These are phyloP conservation scores for Acrocephalus kingi DNA, from an alignment of 2,113 vertebrate genomes.

Conservation along the genomic window DNA sequence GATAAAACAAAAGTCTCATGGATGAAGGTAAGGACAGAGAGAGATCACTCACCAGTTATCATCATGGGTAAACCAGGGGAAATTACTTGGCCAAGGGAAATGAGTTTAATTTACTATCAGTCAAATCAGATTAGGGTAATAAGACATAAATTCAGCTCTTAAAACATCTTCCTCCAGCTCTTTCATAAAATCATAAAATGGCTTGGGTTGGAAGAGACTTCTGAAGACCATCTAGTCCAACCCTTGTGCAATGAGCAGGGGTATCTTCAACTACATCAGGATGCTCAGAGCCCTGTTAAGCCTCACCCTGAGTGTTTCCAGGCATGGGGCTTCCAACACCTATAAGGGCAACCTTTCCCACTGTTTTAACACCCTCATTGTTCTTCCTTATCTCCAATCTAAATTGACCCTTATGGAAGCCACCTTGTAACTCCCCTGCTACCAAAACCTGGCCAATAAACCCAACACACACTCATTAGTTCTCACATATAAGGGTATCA, in stretches of 20 bases:
- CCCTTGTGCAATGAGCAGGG: not conserved
- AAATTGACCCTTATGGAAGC: accelerated
- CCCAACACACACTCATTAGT: not conserved
- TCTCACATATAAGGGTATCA: not conserved
- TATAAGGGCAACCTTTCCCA: not conserved
- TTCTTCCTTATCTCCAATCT: not conserved
- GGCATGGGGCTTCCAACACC: not conserved
- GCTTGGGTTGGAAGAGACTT: not conserved
- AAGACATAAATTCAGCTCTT: not conserved
- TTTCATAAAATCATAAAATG: not conserved
- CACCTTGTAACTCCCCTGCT: not conserved
- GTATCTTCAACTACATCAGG: not conserved
- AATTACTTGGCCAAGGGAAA: not conserved
- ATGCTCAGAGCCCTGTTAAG: not conserved
- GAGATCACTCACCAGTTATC: not conserved
- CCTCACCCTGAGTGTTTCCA: not conserved
- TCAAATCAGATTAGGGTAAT: not conserved
- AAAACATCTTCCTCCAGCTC: not conserved
- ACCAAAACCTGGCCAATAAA: not conserved
- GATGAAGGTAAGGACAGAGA: not conserved
- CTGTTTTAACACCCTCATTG: not conserved
- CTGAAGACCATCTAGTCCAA: not conserved
- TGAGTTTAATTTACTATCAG: not conserved
- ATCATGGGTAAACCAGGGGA: not conserved
- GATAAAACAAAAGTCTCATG: not conserved